Evolutionary conservation across 2,797 vertebrate species (phyloP), one percentile per base, ranked within the genome.

Genomic region (Sebastes taczanowskii): DNA sequence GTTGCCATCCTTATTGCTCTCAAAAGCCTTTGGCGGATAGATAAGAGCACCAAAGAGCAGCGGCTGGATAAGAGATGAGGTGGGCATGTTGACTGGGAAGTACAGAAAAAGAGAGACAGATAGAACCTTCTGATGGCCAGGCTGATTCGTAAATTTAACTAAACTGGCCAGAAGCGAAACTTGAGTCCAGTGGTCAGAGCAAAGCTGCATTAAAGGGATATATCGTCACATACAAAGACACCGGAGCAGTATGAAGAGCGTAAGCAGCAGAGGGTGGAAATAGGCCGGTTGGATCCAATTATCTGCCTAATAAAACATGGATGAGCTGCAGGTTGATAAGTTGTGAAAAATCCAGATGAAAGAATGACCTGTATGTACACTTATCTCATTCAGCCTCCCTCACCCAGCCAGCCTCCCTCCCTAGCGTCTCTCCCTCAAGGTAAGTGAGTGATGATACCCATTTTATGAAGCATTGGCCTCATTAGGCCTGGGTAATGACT

Each of bases 231-330:
- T 20, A 23, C 25, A 58, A 52, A 69, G 25, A 62, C 55, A 38
- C 49, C 18, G 7, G 16, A 75, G 10, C 25, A 53, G 25, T 13
- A 56, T 52, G 16, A 55, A 68, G 66, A 55, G n/a, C 56, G 63
- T 53, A 58, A 49, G 64, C 64, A 60, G n/a, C 62, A 69, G 58
- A 58, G 29, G 35, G 53, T 69, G 27, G 59, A 89, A 85, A 89
- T 56, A 76, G 81, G 55, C 49, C 74, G 63, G 56, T 87, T 77
- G 81, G 75, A 83, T 88, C 62, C 67, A 86, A 71, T 87, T 81
- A 88, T 69, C 69, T 81, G 77, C 60, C 60, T 71, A 61, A 90
- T 92, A 86, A 92, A 89, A 90, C 78, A 86, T 81, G 32, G 74
- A 92, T 80, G 80, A 80, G 76, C 85, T 76, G 66, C 60, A 72